Conservation (phyloP, 2,113 vertebrate genomes). For the Pleuronectes platessa region DNA sequence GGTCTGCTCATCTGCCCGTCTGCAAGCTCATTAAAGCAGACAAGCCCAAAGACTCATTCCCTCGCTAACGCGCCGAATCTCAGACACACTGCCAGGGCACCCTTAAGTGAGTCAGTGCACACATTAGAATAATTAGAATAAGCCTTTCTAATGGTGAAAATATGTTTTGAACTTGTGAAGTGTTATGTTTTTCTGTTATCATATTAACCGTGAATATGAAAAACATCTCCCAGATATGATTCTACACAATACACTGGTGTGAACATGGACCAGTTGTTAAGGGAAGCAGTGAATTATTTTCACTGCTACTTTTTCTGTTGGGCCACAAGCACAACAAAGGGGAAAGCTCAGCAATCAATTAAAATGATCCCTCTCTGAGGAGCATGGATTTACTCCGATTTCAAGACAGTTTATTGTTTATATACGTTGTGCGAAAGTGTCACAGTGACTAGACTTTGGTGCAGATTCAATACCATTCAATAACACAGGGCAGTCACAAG, state of each 20-base stretch:
- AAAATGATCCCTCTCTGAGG: too few relatives aligned
- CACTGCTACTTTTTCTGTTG: neutral
- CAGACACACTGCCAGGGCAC: neutral
- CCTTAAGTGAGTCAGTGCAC: neutral
- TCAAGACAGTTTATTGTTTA: too few relatives aligned
- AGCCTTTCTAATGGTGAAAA: neutral
- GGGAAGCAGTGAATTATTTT: neutral
- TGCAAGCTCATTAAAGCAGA: conserved; percentile 4
- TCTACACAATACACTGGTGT: neutral
- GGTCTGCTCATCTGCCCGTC: neutral
- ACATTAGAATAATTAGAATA: neutral
- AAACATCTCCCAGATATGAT: neutral
- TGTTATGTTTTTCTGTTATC: neutral
- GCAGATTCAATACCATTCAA: neutral
- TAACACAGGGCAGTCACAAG: neutral
- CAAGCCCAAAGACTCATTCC: conserved; percentile 19
- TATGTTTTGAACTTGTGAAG: neutral
- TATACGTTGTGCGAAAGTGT: too few relatives aligned
- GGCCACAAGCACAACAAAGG: neutral
- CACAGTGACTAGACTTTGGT: neutral
- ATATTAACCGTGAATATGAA: neutral
- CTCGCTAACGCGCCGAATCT: neutral
- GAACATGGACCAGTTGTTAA: neutral
- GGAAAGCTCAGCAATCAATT: neutral
- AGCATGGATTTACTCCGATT: too few relatives aligned